Evolutionary conservation across 2,113 vertebrate species (phyloP).

Genomic region (Plestiodon gilberti): DNA sequence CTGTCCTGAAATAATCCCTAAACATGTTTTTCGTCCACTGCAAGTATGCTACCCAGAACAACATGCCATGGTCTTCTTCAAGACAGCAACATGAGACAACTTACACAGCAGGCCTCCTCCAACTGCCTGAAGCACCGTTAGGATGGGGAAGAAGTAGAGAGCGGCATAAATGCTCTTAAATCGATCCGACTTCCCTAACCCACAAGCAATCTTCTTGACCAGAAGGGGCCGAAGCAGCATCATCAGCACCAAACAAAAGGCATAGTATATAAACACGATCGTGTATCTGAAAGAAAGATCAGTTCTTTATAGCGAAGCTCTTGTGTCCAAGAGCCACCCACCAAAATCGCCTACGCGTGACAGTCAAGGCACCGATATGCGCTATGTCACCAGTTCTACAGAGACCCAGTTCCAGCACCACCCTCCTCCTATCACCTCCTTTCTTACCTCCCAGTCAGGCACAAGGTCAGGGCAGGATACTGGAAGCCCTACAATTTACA

Average conservation of each 20-base stretch:
- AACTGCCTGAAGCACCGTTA: slow-evolving; percentile 94
- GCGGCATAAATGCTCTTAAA: slow-evolving; percentile 98
- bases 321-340: background rate
- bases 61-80: background rate
- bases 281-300: slow-evolving; percentile 84
- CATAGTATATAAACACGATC: slow-evolving; percentile 96
- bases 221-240: slow-evolving; percentile 95
- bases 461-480: too few relatives aligned
- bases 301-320: background rate
- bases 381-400: background rate
- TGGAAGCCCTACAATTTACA: too few relatives aligned
- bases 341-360: too few relatives aligned
- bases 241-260: slow-evolving; percentile 95
- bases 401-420: background rate
- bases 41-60: too few relatives aligned
- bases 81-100: slow-evolving; percentile 41
- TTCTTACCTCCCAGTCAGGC: background rate
- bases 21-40: too few relatives aligned
- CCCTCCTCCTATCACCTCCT: background rate
- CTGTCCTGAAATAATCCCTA: too few relatives aligned
- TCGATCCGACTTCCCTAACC: slow-evolving; percentile 93
- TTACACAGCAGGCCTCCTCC: slow-evolving; percentile 96
- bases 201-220: slow-evolving; percentile 97
- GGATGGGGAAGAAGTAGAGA: slow-evolving; percentile 96
- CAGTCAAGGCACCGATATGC: too few relatives aligned